phyloP scores from a whole-genome alignment of 2,797 vertebrate species.

The Psittacula echo region DNA sequence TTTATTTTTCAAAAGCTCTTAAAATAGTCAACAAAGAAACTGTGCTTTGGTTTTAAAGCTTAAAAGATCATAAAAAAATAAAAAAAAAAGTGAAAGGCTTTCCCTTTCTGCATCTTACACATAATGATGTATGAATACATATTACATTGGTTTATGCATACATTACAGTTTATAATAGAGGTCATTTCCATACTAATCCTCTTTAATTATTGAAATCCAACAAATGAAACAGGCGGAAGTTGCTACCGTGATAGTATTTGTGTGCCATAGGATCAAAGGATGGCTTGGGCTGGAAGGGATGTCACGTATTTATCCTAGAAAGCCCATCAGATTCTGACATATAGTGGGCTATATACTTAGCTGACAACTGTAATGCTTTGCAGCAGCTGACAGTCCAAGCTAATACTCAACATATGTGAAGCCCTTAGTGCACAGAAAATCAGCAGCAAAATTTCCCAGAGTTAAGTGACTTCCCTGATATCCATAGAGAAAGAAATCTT shows the following conservation, averaged over 20 bases:
- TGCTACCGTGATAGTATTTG: background rate
- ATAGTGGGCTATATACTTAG: background rate
- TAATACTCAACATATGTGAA: background rate
- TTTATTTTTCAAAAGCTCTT: slow-evolving; percentile 10
- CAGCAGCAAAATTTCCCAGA: background rate
- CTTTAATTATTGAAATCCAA: background rate
- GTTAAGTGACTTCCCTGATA: background rate
- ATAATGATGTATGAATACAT: background rate
- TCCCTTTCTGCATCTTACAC: background rate
- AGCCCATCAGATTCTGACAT: background rate
- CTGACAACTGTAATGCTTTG: background rate
- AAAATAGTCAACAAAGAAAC: background rate
- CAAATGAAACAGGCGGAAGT: background rate
- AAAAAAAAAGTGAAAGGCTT: background rate
- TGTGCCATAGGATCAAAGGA: background rate
- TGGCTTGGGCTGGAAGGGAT: background rate
- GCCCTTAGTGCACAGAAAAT: background rate
- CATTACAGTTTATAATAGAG: background rate
- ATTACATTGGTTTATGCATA: background rate
- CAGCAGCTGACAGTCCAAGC: background rate
- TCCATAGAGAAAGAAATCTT: background rate
- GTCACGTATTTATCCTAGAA: background rate
- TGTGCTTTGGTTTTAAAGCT: background rate
- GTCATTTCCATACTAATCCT: background rate
- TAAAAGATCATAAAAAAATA: background rate